Conservation (phyloP, 2,797 vertebrate species). For the Schizopygopsis pylzovi region DNA sequence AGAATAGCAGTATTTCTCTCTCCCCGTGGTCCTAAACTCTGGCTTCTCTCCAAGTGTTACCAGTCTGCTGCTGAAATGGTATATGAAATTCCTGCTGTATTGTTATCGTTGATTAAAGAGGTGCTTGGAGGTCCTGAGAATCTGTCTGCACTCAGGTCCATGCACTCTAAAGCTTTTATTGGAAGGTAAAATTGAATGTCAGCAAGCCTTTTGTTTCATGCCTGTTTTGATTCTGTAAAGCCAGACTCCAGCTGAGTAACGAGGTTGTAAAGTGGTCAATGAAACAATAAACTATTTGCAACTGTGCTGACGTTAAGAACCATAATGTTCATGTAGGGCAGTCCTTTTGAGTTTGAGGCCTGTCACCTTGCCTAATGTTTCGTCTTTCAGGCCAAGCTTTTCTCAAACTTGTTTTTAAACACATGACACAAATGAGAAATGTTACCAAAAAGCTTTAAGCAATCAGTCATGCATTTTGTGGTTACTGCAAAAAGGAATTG, state of each 20-base stretch:
- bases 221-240: constrained; percentile 60
- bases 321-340: constrained; percentile 4
- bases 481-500: not conserved
- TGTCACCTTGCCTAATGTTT: constrained; percentile 3
- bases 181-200: constrained; percentile 61
- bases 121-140: constrained; percentile 62
- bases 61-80: constrained; percentile 39
- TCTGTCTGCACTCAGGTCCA: constrained; percentile 46
- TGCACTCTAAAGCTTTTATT: constrained; percentile 61
- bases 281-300: constrained; percentile 49
- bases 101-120: constrained; percentile 58
- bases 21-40: constrained; percentile 35
- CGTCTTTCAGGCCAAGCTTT: not conserved
- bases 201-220: constrained; percentile 59
- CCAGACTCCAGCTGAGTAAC: constrained; percentile 45
- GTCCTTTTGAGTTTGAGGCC: not conserved
- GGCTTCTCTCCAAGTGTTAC: constrained; percentile 41
- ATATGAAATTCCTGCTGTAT: constrained; percentile 44
- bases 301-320: constrained; percentile 35
- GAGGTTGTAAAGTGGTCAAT: constrained; percentile 51
- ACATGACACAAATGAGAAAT: not conserved
- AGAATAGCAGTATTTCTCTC: constrained; percentile 20
- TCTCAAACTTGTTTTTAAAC: not conserved
- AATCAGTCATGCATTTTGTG: not conserved
- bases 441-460: not conserved